Conservation (phyloP, 1,140 invertebrate species). For the Ylistrum balloti region DNA sequence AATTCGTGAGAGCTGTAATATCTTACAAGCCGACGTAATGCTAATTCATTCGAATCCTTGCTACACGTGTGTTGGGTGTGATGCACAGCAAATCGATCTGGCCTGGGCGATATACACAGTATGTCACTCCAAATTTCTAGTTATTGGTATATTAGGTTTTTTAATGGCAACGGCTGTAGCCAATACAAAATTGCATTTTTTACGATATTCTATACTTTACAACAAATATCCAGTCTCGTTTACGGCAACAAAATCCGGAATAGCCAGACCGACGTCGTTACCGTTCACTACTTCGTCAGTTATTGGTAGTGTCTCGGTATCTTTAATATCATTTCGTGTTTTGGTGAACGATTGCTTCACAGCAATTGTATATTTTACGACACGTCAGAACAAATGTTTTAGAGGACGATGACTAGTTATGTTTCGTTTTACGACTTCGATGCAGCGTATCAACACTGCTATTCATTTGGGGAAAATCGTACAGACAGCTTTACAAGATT, state of each 20-base stretch:
- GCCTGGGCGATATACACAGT: background rate
- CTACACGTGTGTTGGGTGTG: background rate
- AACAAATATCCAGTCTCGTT: background rate
- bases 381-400: no score
- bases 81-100: background rate
- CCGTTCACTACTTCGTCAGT: no score
- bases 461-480: no score
- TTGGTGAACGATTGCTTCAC: no score
- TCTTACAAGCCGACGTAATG: background rate
- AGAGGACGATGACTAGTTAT: background rate
- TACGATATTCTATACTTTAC: background rate
- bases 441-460: no score
- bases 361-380: no score
- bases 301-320: no score
- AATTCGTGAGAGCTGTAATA: background rate
- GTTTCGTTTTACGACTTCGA: background rate
- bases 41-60: background rate
- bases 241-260: no score
- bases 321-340: no score
- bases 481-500: no score
- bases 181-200: background rate
- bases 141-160: background rate
- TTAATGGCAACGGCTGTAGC: background rate
- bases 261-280: no score
- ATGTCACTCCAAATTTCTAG: background rate